Evolutionary conservation across 2,888 invertebrate genomes (phyloP).

Genomic region (Molorchus minor): DNA sequence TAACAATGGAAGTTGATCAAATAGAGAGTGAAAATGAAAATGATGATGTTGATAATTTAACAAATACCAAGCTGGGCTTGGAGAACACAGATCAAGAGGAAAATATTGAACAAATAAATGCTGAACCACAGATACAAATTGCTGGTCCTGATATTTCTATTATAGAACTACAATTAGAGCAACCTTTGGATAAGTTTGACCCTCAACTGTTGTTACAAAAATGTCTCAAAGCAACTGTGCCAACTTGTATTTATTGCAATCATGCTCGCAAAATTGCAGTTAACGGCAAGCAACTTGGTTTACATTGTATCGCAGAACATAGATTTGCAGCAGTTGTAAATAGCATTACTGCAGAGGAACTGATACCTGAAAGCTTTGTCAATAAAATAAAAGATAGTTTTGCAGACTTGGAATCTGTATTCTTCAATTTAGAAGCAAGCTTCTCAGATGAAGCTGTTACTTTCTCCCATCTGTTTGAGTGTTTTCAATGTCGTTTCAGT

Average conservation of each 20-base stretch:
- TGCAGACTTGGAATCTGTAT: constrained; percentile 70
- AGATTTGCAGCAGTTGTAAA: constrained; percentile 81
- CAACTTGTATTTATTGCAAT: constrained; percentile 83
- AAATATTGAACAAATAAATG: constrained; percentile 60
- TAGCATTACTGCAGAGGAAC: constrained; percentile 79
- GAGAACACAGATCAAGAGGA: constrained; percentile 33
- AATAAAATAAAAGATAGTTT: constrained; percentile 71
- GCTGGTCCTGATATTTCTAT: constrained; percentile 73
- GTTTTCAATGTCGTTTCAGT: constrained; percentile 85
- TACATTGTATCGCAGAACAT: constrained; percentile 83
- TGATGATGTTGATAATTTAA: constrained; percentile 37
- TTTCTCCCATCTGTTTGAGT: constrained; percentile 79
- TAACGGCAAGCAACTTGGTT: constrained; percentile 80
- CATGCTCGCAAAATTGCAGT: constrained; percentile 87
- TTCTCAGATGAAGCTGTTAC: constrained; percentile 67
- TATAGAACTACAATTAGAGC: constrained; percentile 77
- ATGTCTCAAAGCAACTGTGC: constrained; percentile 75
- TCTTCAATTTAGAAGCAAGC: constrained; percentile 79
- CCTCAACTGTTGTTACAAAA: constrained; percentile 76
- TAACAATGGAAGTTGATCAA: constrained; percentile 67
- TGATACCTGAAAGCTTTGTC: constrained; percentile 76
- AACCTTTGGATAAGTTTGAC: constrained; percentile 78
- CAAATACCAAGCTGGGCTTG: neutral
- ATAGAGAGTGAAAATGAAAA: constrained; percentile 60
- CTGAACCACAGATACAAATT: constrained; percentile 54